Conservation (phyloP, 1,140 invertebrate genomes). For the Propsilocerus akamusi region DNA sequence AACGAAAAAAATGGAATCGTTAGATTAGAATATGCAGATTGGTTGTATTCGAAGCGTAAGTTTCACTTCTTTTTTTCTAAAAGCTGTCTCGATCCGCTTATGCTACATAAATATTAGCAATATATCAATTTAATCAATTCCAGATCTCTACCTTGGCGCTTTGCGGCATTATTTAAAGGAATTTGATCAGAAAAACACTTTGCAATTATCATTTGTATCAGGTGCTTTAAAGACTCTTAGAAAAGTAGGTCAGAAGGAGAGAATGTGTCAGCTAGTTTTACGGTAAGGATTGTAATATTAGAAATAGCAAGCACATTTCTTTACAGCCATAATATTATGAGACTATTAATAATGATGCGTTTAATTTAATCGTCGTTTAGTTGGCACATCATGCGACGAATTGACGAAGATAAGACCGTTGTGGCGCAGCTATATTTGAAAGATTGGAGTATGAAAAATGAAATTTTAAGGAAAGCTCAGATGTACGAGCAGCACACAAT, state of each 20-base stretch:
- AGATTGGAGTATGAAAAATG: conserved; percentile 19
- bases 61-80: neutral
- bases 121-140: conserved; percentile 6
- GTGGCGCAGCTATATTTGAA: conserved; percentile 19
- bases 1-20: conserved; percentile 12
- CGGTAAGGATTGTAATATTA: conserved; percentile 26
- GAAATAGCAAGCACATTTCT: neutral
- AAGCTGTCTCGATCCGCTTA: neutral
- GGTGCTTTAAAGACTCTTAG: conserved; percentile 36
- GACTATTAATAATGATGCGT: neutral
- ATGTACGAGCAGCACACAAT: conserved; percentile 12
- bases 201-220: conserved; percentile 29
- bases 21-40: conserved; percentile 6
- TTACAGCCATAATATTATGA: neutral
- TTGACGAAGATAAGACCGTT: conserved; percentile 10
- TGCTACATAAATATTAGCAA: neutral
- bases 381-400: conserved; percentile 16
- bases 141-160: conserved; percentile 25
- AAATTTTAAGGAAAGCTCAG: conserved; percentile 18
- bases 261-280: conserved; percentile 40
- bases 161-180: conserved; percentile 38
- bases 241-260: conserved; percentile 36
- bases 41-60: conserved; percentile 2
- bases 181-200: conserved; percentile 28
- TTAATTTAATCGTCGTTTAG: conserved; percentile 10